Percentiles rank a stretch among this genome's conserved stretches.
Evolutionary conservation across 2,888 invertebrate species (phyloP).

Genomic region (Apoda limacodes): DNA sequence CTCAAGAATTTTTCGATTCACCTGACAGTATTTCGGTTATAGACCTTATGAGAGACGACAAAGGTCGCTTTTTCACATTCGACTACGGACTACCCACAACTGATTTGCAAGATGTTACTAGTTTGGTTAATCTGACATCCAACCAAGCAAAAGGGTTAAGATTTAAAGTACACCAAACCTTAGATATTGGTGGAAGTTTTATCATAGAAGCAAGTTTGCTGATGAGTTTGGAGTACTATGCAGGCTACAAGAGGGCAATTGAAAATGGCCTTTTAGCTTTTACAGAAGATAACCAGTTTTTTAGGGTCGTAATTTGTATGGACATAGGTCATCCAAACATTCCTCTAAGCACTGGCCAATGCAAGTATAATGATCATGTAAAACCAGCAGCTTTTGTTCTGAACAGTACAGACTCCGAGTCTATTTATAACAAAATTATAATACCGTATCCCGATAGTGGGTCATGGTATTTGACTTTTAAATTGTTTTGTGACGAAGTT

Average conservation of each 20-base stretch:
- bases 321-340: conserved; percentile 68
- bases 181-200: conserved; percentile 85
- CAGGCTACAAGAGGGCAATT: conserved; percentile 47
- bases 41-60: conserved; percentile 68
- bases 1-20: conserved; percentile 32
- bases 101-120: conserved; percentile 73
- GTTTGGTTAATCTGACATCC: conserved; percentile 76
- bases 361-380: conserved; percentile 63
- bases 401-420: conserved; percentile 73
- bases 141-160: conserved; percentile 73
- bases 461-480: conserved; percentile 81
- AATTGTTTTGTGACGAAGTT: conserved; percentile 73
- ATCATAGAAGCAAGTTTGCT: conserved; percentile 78
- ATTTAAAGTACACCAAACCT: conserved; percentile 76
- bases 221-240: conserved; percentile 65
- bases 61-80: conserved; percentile 80
- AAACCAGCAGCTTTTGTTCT: conserved; percentile 72
- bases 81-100: conserved; percentile 77
- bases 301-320: conserved; percentile 72
- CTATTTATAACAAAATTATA: conserved; percentile 71
- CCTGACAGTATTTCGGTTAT: conserved; percentile 34
- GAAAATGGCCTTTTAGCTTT: conserved; percentile 43
- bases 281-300: conserved; percentile 58
- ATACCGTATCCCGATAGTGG: conserved; percentile 90
- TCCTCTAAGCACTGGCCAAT: conserved; percentile 73